Evolutionary conservation across 2,888 invertebrate genomes (phyloP), one percentile per base, ranked within the genome.

Genomic region (Lottia scabra): DNA sequence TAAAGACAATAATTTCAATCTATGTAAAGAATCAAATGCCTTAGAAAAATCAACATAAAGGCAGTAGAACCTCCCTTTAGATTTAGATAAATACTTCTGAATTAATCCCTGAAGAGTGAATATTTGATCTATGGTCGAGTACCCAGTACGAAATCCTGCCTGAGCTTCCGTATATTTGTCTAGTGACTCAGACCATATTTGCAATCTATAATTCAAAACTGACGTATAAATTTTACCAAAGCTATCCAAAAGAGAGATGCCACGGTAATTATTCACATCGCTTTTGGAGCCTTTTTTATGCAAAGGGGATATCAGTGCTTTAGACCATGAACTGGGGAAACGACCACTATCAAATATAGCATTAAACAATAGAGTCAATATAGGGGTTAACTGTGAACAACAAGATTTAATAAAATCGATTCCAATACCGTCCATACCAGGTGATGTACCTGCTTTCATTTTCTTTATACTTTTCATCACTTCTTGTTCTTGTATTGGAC

Each of bases 1-100:
- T n/a, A 70, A 68, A 3, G 15, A 63, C 63, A 68, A 73, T n/a
- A 73, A 30, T 48, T 65, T 75, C 6, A 67, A 70, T 63, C 75
- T 56, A 12, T 30, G 56, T 44, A 73, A 19, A 62, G 67, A 75
- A 64, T 66, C 68, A 15, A 70, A 73, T 38, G 72, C 72, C n/a
- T 70, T 70, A 6, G 45, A 45, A 26, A 71, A 72, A 63, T 75
- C 68, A 16, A 72, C 63, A 62, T 70, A 72, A 5, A 70, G 67
- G 23, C 68, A 70, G 48, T 26, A 73, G 8, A 75, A 27, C 8
- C 56, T 1, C 16, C 56, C 56, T 56, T 56, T 56, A 12, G 56
- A 56, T 3, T 16, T 56, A 0, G 56, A 19, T 4, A 56, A 16
- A 16, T 16, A 56, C 5, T 71, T 65, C 23, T 56, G 56, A 2